phyloP scores from a whole-genome alignment of 2,888 invertebrate genomes.

The Laspeyria flexula region DNA sequence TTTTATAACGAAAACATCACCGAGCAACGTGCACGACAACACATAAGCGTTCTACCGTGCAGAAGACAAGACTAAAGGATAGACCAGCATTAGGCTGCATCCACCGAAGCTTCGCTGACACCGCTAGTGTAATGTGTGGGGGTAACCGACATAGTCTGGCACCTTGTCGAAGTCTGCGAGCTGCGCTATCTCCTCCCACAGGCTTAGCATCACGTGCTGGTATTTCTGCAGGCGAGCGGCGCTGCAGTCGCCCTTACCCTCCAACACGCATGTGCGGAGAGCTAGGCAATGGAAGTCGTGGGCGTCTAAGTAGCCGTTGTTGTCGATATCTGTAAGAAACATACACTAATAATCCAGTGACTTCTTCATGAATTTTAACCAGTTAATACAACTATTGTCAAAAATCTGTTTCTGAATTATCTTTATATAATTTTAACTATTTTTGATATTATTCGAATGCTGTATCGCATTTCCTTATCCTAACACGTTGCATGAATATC shows the following conservation, averaged over 20 bases:
- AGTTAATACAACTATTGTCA: too few species aligned
- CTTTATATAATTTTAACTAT: too few species aligned
- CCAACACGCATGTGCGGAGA: constrained; percentile 91
- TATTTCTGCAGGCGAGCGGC: constrained; percentile 90
- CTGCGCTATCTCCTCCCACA: constrained; percentile 95
- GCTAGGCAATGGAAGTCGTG: constrained; percentile 94
- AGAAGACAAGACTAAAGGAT: constrained; percentile 34
- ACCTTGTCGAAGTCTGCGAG: constrained; percentile 95
- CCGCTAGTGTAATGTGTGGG: constrained; percentile 54
- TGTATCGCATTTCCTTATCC: too few species aligned
- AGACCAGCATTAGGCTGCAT: constrained; percentile 47
- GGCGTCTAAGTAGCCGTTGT: constrained; percentile 93
- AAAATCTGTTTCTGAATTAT: too few species aligned
- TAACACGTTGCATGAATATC: too few species aligned
- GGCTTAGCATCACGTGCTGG: constrained; percentile 92
- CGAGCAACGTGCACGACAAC: constrained; percentile 32
- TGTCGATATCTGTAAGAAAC: constrained; percentile 90
- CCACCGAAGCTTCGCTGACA: constrained; percentile 55
- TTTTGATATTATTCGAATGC: neutral
- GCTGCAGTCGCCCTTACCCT: constrained; percentile 93
- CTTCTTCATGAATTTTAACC: too few species aligned
- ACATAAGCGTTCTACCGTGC: constrained; percentile 27
- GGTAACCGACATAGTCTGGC: constrained; percentile 85
- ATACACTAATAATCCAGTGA: constrained; percentile 1
- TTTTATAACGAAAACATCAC: constrained; percentile 2